Base-by-base conservation (phyloP, 2,113 vertebrate genomes). In the Ctenodactylus gundi region DNA sequence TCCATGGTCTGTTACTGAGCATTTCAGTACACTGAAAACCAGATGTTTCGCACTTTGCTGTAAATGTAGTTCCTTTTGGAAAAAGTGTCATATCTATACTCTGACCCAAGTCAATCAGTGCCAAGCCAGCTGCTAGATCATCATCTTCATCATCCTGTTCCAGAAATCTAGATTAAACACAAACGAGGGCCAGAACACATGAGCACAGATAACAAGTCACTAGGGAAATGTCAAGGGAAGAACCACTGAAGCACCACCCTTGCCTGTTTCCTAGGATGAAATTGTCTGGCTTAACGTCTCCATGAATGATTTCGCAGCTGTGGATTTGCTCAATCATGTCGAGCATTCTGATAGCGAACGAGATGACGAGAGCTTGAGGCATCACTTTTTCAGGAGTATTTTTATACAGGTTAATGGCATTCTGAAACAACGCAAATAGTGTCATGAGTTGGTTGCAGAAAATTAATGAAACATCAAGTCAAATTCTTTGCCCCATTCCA, bases 231-330 rank as follows among this genome's bases (percentile, higher is more conserved):
- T 13, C 7, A 39, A 73, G 64, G 55, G 44, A 53, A 81, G 58
- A 62, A 51, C 20, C 1, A 0, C 4, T 13, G 13, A 49, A 36
- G 34, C 7, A 20, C 13, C 49, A 53, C 14, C 97, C 98, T 96
- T 93, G 98, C 99, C 98, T 99, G 95, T 99, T 98, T 60, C 99
- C 99, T 17, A 99, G 98, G 58, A 99, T 97, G 97, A 99, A 99
- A 81, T 99, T 99, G 98, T 99, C 99, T 0, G 99, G 99, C 46
- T 99, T 99, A 97, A 99, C 98, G 98, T 99, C 99, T 10, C 99
- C 99, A 8, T 99, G 99, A 96, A 99, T 96, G 95, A 99, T 98
- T 25, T 85, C 84, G 72, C 98, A 97, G 92, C 39, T 23, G 87
- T 99, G 99, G 46, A 99, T 98, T 96, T 98, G 98, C 93, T 99